Evolutionary conservation across 1,140 invertebrate species (phyloP), one percentile per base, ranked within the genome.

Genomic region (Trachelipus rathkii): DNA sequence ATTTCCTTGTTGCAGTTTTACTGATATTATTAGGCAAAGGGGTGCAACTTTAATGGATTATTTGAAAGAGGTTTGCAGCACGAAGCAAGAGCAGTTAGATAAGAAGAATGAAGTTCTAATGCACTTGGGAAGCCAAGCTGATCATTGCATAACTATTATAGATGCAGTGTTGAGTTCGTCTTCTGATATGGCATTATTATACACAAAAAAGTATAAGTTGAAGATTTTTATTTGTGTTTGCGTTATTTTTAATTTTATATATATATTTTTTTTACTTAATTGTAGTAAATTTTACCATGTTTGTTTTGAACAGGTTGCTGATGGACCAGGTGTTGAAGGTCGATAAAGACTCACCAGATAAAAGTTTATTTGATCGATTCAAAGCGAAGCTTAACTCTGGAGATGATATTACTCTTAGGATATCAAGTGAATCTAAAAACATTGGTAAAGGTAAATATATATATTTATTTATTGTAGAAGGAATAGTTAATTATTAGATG

Each of bases 81-180:
- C 88, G 76, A 94, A 94, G 83, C 90, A 93, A 83, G 92, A 91
- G 83, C 92, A 92, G 44, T 86, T 95, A 21, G 90, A 90, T 80
- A 91, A 93, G 84, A 95, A 93, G 85, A 93, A 93, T 85, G 87
- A 90, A 72, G 92, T 91, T 73, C 84, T 94, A 23, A 89, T 92
- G 82, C 89, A 92, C 82, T 86, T 94, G 6, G 92, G 92, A 6
- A 89, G 90, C 82, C 89, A 93, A 82, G 93, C 92, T 11, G 92
- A 95, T 86, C 92, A 95, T 86, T 94, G 92, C 84, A 92, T 94
- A 67, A 89, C 90, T 74, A 94, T 95, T 85, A 92, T 94, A 67
- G 89, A 89, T 82, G 88, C 90, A 82, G 92, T 92, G 15, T 86
- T 95, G 10, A 89, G 91, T 24, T 90, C 91, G 83, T 93, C 92